Evolutionary conservation across 2,113 vertebrate species (phyloP), one percentile per base, ranked within the genome.

Genomic region (Origma solitaria): DNA sequence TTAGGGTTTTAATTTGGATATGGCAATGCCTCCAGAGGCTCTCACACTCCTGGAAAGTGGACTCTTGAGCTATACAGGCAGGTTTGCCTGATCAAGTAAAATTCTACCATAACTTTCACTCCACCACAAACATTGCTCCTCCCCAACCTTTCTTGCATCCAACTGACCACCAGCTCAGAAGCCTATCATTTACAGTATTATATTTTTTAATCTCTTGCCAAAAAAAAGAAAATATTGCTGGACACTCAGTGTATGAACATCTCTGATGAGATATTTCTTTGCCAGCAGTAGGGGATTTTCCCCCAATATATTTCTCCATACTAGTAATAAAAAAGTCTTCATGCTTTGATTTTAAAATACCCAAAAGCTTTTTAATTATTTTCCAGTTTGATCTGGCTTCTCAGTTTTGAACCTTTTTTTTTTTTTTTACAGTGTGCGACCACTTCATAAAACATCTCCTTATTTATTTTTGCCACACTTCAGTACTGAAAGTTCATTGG

Each of bases 401-500:
- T 24, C 40, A 35, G 44, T 35, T 75, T 45, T 49, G 6, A 78
- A 64, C 3, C 3, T 37, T 33, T 78, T 72, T 3, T 37, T 33
- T 77, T 72, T 66, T 62, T 60, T 50, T 71, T 3, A 44, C 5
- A 6, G 3, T 69, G 28, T 56, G 13, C 44, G 60, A 65, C 47
- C 51, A 60, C 28, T 47, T 11, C 21, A 81, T 70, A 91, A 83
- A 86, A 68, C 27, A 80, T 66, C 15, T 75, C 42, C 49, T 56
- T 83, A 69, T 70, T 88, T 90, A 53, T 68, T 86, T 89, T 91
- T 95, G 47, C 70, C 31, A 72, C 54, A 77, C 31, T 88, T 91
- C 50, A 73, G 58, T 69, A 86, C 15, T 38, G 31, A 38, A 76
- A 93, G 45, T 73, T 86, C 54, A 70, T 47, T 79, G 33, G 1